phyloP scores from a whole-genome alignment of 2,888 invertebrate genomes.

The Ectemnius lituratus region DNA sequence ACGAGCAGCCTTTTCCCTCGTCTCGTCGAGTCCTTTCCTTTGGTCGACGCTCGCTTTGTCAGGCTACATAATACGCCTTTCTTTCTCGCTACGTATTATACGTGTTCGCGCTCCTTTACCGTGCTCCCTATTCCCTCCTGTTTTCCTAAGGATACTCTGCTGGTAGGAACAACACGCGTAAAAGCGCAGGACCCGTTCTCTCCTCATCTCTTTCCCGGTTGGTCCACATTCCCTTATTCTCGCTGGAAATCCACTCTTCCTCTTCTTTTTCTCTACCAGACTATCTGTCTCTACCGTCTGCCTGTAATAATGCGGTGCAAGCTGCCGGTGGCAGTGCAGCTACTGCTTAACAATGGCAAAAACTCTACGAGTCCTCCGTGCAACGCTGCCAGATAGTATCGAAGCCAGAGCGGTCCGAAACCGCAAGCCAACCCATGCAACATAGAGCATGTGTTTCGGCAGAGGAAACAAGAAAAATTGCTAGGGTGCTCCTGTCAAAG shows the following conservation, averaged over 20 bases:
- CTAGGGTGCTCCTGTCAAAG: not conserved
- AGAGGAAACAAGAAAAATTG: not conserved
- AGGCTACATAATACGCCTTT: conserved; percentile 16
- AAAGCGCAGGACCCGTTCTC: conserved; percentile 1
- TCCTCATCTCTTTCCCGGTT: not conserved
- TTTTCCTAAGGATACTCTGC: not conserved
- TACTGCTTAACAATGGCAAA: conserved; percentile 3
- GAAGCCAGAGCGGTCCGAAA: no score
- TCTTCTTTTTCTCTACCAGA: no score
- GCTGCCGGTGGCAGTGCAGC: not conserved
- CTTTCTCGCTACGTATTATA: conserved; percentile 22
- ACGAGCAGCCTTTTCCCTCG: conserved; percentile 48
- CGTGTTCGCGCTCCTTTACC: conserved; percentile 13
- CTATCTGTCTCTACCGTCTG: not conserved
- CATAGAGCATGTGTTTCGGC: no score
- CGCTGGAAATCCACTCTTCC: not conserved
- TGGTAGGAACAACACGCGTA: not conserved
- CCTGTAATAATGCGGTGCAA: not conserved
- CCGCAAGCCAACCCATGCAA: no score
- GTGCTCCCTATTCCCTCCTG: not conserved
- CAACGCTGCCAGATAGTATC: no score
- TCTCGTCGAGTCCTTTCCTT: conserved; percentile 34
- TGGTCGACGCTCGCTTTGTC: conserved; percentile 9
- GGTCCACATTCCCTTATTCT: no score
- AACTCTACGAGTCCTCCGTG: no score